Evolutionary conservation across 92 coral and sea anemone genomes (phyloP).

Genomic region (Heliopora coerulea): DNA sequence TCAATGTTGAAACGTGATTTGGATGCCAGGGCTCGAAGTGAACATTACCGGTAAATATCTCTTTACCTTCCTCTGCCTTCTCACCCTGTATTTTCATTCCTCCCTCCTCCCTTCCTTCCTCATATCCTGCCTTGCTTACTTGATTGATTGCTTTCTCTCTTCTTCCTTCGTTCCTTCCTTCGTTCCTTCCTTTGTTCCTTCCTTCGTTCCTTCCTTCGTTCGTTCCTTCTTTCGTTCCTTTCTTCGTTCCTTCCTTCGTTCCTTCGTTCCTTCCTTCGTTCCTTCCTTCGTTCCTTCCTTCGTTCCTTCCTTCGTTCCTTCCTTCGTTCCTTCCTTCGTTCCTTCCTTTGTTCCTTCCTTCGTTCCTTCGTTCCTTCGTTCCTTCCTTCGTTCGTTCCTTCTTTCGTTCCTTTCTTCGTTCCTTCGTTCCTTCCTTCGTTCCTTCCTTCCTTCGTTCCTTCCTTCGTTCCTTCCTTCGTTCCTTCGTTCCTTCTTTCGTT

Average conservation of each 20-base stretch:
- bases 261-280: background rate
- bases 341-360: background rate
- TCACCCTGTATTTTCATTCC: no score
- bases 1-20: constrained; percentile 90
- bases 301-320: background rate
- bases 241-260: background rate
- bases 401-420: background rate
- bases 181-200: background rate
- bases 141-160: background rate
- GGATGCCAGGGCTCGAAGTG: constrained; percentile 95
- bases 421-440: background rate
- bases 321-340: background rate
- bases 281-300: background rate
- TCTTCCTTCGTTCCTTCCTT: no score
- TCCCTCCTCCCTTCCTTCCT: no score
- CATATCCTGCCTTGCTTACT: background rate
- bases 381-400: constrained; percentile 45
- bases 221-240: background rate
- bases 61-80: no score
- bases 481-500: constrained; percentile 46
- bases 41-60: constrained; percentile 73
- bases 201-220: background rate
- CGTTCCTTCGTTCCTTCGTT: background rate
- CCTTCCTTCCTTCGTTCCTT: constrained; percentile 15
- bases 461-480: constrained; percentile 26